A percentile compares a stretch with the other conserved stretches of the same genome.
These are phyloP conservation scores for Drosophila anomalata DNA, from an alignment of 2,888 invertebrate genomes.

Conservation along the genomic window DNA sequence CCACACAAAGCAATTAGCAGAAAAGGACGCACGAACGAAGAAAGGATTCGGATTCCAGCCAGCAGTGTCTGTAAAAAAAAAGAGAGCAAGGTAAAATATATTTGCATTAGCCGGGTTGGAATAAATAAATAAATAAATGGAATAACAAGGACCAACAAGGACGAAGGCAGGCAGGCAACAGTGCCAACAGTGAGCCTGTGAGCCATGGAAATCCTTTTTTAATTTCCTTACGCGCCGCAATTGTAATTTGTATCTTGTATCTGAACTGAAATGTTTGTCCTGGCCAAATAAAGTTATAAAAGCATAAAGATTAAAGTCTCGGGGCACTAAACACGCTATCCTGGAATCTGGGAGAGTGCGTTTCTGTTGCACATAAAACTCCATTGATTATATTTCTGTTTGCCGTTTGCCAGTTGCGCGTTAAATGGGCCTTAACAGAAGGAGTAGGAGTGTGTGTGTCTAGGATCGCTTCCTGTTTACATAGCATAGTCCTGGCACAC, in stretches of 20 bases:
- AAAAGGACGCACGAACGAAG: constrained; percentile 66
- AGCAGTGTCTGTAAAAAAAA: constrained; percentile 56
- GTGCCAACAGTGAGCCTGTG: neutral
- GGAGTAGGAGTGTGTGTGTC: constrained; percentile 42
- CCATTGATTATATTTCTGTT: constrained; percentile 81
- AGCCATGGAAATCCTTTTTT: constrained; percentile 63
- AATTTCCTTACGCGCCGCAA: constrained; percentile 70
- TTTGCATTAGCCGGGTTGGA: constrained; percentile 69
- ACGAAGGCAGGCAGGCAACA: neutral
- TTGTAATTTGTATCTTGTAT: constrained; percentile 77
- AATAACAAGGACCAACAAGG: constrained; percentile 17
- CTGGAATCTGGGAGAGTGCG: constrained; percentile 55
- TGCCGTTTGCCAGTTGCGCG: constrained; percentile 60
- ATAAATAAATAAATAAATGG: constrained; percentile 59
- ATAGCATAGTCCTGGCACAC: constrained; percentile 65
- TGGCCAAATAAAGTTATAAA: constrained; percentile 78
- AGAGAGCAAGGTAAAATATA: constrained; percentile 63
- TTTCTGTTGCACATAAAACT: constrained; percentile 79
- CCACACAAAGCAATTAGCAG: constrained; percentile 74
- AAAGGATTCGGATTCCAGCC: constrained; percentile 13
- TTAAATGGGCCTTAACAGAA: constrained; percentile 52
- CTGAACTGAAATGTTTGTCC: constrained; percentile 56
- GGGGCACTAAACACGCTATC: constrained; percentile 6
- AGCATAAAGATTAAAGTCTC: constrained; percentile 54
- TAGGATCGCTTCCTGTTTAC: constrained; percentile 77